These are phyloP conservation scores for Pangasius macronema DNA, from an alignment of 2,797 vertebrate species.

Conservation along the genomic window DNA sequence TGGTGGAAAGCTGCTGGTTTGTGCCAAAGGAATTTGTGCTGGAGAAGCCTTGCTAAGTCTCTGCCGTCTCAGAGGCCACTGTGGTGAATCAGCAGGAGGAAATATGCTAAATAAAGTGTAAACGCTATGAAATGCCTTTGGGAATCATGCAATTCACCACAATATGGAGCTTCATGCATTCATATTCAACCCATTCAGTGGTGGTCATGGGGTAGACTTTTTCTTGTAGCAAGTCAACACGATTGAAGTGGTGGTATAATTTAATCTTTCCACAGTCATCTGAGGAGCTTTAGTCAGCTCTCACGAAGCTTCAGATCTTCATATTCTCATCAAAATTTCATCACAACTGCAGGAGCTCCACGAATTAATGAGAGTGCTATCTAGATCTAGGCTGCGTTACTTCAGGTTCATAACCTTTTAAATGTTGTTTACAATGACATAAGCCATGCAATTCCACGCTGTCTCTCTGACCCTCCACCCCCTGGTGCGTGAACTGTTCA, in stretches of 20 bases:
- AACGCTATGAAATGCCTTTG: not conserved
- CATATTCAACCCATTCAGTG: not conserved
- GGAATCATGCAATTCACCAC: not conserved
- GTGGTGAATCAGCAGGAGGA: constrained; percentile 44
- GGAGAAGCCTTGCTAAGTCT: constrained; percentile 30
- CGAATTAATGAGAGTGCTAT: not conserved
- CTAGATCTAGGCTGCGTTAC: not conserved
- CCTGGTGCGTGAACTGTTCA: constrained; percentile 26
- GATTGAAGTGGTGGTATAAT: not conserved
- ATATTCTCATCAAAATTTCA: not conserved
- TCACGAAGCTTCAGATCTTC: not conserved
- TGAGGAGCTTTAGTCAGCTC: not conserved
- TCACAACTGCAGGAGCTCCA: not conserved
- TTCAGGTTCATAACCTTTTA: constrained; percentile 17
- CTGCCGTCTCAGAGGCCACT: constrained; percentile 35
- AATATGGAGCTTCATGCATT: not conserved
- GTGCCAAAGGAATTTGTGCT: constrained; percentile 34
- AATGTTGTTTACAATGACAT: not conserved
- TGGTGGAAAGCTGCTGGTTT: not conserved
- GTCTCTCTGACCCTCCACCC: not conserved
- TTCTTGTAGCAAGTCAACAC: not conserved
- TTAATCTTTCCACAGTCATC: not conserved
- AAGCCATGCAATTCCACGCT: not conserved
- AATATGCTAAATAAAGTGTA: constrained; percentile 43
- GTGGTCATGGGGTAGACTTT: not conserved